phyloP scores from a whole-genome alignment of 2,888 invertebrate species.

The Drosophila sordidapex region DNA sequence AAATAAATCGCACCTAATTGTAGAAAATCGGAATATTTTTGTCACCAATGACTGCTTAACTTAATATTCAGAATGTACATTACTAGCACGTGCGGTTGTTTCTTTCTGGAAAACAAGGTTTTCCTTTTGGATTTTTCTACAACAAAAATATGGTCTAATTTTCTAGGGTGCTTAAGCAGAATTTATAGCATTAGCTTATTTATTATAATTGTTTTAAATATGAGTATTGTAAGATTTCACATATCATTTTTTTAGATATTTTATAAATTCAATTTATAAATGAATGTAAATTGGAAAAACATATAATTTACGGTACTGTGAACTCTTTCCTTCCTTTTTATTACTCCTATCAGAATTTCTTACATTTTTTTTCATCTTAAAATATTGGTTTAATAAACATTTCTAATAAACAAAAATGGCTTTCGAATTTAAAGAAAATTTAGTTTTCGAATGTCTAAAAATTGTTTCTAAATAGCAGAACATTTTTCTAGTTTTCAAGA shows the following conservation, averaged over 20 bases:
- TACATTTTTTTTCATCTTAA: too few relatives aligned
- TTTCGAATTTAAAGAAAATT: not conserved
- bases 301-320: too few relatives aligned
- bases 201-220: not conserved
- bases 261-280: not conserved
- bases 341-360: too few relatives aligned
- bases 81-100: not conserved
- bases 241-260: not conserved
- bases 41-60: not conserved
- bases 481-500: not conserved
- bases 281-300: not conserved
- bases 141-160: not conserved
- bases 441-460: not conserved
- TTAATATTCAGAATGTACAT: not conserved
- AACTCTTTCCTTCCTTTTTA: too few relatives aligned
- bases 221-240: not conserved
- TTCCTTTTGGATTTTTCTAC: not conserved
- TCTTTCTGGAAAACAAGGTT: not conserved
- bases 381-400: not conserved
- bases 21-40: not conserved
- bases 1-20: not conserved
- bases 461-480: not conserved
- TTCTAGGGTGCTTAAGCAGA: not conserved
- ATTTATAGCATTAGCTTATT: not conserved
- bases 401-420: not conserved